A percentile compares a stretch with the other conserved stretches of the same genome.
Conservation (phyloP, 2,888 invertebrate species). For the Galerucella calmariensis region DNA sequence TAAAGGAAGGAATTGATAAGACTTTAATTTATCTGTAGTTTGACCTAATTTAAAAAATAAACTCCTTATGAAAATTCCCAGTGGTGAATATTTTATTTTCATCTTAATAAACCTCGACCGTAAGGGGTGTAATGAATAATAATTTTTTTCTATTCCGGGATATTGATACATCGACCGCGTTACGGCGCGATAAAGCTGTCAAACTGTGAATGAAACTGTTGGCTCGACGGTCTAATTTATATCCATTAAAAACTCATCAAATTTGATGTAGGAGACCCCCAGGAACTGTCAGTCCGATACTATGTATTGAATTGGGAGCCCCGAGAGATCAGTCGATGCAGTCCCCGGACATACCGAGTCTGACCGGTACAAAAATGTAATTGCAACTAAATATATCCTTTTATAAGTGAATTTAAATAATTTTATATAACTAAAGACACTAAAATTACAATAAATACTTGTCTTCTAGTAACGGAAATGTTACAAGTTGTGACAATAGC, state of each 20-base stretch:
- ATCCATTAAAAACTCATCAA: slow-evolving; percentile 54
- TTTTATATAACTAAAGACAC: too few relatives aligned
- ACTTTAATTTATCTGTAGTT: slow-evolving; percentile 24
- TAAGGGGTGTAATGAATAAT: slow-evolving; percentile 16
- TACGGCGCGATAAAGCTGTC: slow-evolving; percentile 37
- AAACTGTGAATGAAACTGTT: slow-evolving; percentile 38
- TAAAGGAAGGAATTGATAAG: slow-evolving; percentile 12
- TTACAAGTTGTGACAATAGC: too few relatives aligned
- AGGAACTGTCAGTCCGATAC: slow-evolving; percentile 39
- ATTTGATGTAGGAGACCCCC: slow-evolving; percentile 49
- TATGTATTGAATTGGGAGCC: slow-evolving; percentile 33
- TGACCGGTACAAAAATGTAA: slow-evolving; percentile 23
- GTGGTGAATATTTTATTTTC: too few relatives aligned
- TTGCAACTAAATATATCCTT: slow-evolving; percentile 17
- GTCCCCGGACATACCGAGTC: slow-evolving; percentile 5
- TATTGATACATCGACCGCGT: slow-evolving; percentile 24
- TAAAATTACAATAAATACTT: too few relatives aligned
- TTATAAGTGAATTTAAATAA: too few relatives aligned
- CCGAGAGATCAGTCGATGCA: slow-evolving; percentile 26
- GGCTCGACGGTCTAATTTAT: slow-evolving; percentile 50
- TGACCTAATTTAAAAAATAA: slow-evolving; percentile 22
- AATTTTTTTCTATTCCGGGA: slow-evolving; percentile 8
- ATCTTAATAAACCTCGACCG: not conserved
- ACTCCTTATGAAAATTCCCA: not conserved
- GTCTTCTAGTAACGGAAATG: too few relatives aligned